Evolutionary conservation across 2,797 vertebrate species (phyloP), one percentile per base, ranked within the genome.

Genomic region (Syncerus caffer): DNA sequence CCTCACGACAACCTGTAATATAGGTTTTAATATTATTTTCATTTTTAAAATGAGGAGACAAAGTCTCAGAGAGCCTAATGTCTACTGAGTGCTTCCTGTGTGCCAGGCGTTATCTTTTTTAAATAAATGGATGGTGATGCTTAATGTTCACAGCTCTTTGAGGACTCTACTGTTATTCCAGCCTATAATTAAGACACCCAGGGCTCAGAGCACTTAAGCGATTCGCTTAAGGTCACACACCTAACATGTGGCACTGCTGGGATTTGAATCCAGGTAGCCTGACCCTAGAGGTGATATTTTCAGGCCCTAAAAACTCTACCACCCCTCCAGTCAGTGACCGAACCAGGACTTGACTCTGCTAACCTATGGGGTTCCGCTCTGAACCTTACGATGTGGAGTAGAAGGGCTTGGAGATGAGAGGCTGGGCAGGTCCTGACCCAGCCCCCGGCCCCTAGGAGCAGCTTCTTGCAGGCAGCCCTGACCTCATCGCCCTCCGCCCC

Each of bases 401-500:
- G 64, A 78, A 42, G 84, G 78, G 31, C 34, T 67, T 64, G 5
- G 58, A 74, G 92, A 29, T 1, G 50, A 38, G 74, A 60, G 50
- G 50, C 60, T 55, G 29, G 2, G 1, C 5, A 7, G 27, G 23
- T 29, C 15, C 51, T 2, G 4, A 27, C 51, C 45, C 0, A 1
- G 50, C 29, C 16, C n/a, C n/a, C 7, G 8, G 14, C 3, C 60
- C 51, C 71, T 21, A 16, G 90, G 42, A 23, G 27, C 58, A 25
- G 57, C 25, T 21, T 51, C 80, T 17, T 4, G 1, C 47, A n/a
- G 67, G 38, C 51, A 42, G 53, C 58, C 64, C 93, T 97, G 92
- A 97, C 71, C 4, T 0, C 6, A 9, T 6, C 8, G 0, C 34
- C 60, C 25, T 78, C 60, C 34, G 17, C 12, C 53, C 31, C 8